Percentiles rank a stretch among this genome's conserved stretches.
Evolutionary conservation across 2,113 vertebrate species (phyloP).

Genomic region (Hemiscyllium ocellatum): DNA sequence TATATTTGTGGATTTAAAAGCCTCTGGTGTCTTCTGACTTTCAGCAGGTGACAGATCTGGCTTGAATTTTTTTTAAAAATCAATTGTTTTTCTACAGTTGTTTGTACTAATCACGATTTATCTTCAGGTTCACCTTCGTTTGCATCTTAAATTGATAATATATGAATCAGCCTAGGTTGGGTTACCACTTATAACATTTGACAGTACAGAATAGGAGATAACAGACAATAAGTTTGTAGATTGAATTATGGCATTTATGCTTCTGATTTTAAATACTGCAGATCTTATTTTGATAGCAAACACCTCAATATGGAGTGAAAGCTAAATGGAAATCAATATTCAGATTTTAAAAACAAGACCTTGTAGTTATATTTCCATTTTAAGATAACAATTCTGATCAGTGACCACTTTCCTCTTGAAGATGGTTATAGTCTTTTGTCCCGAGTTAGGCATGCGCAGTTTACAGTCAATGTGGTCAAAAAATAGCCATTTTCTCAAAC

Average conservation of each 20-base stretch:
- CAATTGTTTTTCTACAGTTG: background rate
- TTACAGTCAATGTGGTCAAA: background rate
- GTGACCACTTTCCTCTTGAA: background rate
- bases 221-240: background rate
- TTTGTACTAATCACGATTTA: background rate
- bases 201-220: background rate
- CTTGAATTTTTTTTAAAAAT: background rate
- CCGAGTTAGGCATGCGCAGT: background rate
- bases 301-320: background rate
- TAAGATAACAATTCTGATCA: background rate
- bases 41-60: background rate
- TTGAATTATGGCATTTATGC: background rate
- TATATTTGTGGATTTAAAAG: background rate
- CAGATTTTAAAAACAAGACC: background rate
- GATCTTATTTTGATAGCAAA: background rate
- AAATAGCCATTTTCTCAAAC: background rate
- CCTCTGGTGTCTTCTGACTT: background rate
- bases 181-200: background rate
- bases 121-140: background rate
- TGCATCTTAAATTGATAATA: background rate
- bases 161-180: background rate
- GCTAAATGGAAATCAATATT: background rate
- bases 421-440: background rate
- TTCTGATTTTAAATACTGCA: background rate
- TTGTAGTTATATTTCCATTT: background rate